Conservation (phyloP, 2,888 invertebrate species). For the Augiades crinisus region DNA sequence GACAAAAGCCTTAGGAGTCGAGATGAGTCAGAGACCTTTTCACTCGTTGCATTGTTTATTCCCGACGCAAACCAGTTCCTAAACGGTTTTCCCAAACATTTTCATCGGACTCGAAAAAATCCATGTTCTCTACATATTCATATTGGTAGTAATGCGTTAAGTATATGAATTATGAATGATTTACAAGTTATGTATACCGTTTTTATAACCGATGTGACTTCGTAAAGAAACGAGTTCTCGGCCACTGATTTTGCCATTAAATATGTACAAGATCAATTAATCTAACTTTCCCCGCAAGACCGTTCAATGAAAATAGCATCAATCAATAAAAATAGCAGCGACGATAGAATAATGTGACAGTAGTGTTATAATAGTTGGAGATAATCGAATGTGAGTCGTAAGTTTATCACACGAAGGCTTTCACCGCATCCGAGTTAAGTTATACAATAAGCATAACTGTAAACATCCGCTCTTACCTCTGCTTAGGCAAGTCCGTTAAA, state of each 20-base stretch:
- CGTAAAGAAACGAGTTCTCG: conserved; percentile 36
- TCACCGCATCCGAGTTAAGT: conserved; percentile 56
- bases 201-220: conserved; percentile 37
- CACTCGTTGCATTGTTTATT: conserved; percentile 66
- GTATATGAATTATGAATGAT: conserved; percentile 47
- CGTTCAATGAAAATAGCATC: neutral
- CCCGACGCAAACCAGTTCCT: conserved; percentile 58
- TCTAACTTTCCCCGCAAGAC: conserved; percentile 20
- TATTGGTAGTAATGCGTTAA: conserved; percentile 43
- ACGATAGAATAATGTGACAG: conserved; percentile 16
- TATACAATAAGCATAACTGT: conserved; percentile 77
- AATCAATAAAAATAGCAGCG: neutral
- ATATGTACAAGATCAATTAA: conserved; percentile 30
- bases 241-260: conserved; percentile 17
- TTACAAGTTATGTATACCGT: conserved; percentile 40
- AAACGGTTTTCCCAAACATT: conserved; percentile 59
- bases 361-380: conserved; percentile 22
- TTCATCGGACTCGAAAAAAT: conserved; percentile 45
- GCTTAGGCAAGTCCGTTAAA: conserved; percentile 77
- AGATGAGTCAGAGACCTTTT: conserved; percentile 76
- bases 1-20: conserved; percentile 56
- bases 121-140: conserved; percentile 53
- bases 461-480: conserved; percentile 76
- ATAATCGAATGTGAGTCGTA: conserved; percentile 25
- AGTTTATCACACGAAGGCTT: conserved; percentile 34